These are phyloP conservation scores for Drosophila suboccidentalis DNA, from an alignment of 2,888 invertebrate genomes.

Conservation along the genomic window DNA sequence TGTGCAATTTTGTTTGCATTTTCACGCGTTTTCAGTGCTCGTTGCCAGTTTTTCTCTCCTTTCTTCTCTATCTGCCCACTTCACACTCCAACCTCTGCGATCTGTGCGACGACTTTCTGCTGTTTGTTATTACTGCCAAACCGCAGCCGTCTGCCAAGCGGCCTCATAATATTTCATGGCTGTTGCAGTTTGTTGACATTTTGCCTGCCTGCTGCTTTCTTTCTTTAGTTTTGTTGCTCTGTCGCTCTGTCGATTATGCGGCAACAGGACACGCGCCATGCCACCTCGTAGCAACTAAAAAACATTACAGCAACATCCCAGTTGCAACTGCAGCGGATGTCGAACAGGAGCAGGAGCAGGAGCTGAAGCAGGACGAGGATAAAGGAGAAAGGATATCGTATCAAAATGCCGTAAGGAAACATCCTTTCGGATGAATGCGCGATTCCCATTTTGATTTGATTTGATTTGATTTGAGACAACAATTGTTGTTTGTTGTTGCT, in stretches of 20 bases:
- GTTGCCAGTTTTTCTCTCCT: neutral
- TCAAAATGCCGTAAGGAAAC: constrained; percentile 10
- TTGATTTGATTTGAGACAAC: constrained; percentile 12
- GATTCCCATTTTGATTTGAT: constrained; percentile 16
- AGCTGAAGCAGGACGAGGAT: neutral
- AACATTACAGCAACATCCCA: neutral
- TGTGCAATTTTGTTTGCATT: constrained; percentile 50
- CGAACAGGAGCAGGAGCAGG: constrained; percentile 14
- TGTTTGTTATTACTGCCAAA: constrained; percentile 66
- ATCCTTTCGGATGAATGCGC: constrained; percentile 2
- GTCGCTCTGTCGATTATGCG: constrained; percentile 58
- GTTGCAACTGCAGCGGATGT: constrained; percentile 45
- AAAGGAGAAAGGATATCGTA: neutral
- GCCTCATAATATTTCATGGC: constrained; percentile 76
- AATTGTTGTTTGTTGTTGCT: constrained; percentile 6
- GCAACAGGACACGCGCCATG: constrained; percentile 51
- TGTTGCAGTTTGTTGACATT: constrained; percentile 74
- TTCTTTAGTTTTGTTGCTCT: constrained; percentile 26
- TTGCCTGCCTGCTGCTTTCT: constrained; percentile 48
- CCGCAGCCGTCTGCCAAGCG: constrained; percentile 53
- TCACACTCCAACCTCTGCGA: neutral
- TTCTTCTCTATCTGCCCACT: neutral
- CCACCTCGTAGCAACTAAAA: constrained; percentile 5
- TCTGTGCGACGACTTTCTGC: constrained; percentile 37
- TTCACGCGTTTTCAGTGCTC: constrained; percentile 51